Evolutionary conservation across 2,113 vertebrate genomes (phyloP), one percentile per base, ranked within the genome.

Genomic region (Nanorana parkeri): DNA sequence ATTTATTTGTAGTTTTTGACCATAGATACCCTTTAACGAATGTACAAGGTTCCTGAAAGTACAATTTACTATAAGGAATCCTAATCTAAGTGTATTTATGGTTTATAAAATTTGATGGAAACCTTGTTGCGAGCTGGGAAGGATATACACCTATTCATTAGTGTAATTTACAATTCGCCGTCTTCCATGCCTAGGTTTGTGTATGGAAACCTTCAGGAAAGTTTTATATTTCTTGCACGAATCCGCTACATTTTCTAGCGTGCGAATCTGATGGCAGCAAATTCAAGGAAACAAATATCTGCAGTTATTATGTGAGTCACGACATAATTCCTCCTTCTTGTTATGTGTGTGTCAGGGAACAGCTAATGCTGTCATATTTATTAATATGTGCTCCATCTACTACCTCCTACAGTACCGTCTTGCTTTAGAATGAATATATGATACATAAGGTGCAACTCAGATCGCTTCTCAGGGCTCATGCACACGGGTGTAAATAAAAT

Each of bases 331-430:
- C 52, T 23, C 56, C n/a, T 17, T n/a, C 16, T 36, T 63, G 41
- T 47, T 76, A 76, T 26, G 26, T 73, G 16, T 36, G 28, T 51
- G 73, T 63, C 73, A 63, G 73, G 10, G 5, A 32, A 2, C 32
- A 51, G 58, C 73, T 60, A 32, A 51, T 47, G 58, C 73, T 63
- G 56, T 76, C 73, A 76, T 36, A 47, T 76, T 61, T 19, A 47
- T 56, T 47, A 36, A 58, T 63, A 61, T 41, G 13, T 61, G 23
- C 73, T 76, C 17, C 29, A 47, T 76, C n/a, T 76, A 47, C 16
- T 51, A 24, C 23, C 28, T 20, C 36, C n/a, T 21, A 47, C 58
- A 63, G 21, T 63, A 51, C 47, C 51, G 60, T 61, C 24, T 76
- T 16, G 56, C n/a, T 28, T 8, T 20, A n/a, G 11, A 47, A 47